A percentile compares a stretch with the other conserved stretches of the same genome.
phyloP scores from a whole-genome alignment of 2,797 vertebrate species.

The Poliocrania exsul region DNA sequence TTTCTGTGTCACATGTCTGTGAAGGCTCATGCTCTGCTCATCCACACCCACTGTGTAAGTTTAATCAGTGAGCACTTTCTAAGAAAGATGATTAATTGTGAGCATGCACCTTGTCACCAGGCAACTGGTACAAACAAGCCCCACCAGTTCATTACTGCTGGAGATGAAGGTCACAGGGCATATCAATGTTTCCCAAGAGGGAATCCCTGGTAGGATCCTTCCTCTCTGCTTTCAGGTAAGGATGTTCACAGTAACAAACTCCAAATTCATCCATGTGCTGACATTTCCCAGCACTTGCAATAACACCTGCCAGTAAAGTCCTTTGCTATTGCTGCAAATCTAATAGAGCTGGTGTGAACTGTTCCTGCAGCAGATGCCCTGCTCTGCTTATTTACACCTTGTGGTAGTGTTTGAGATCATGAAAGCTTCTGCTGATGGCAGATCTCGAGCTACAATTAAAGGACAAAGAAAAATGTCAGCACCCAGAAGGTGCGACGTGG shows the following conservation, averaged over 20 bases:
- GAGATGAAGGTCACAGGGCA: neutral
- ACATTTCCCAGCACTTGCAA: neutral
- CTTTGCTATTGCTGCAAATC: neutral
- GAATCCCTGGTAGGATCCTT: neutral
- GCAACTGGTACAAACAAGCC: neutral
- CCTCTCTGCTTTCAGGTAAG: neutral
- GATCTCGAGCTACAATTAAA: conserved; percentile 44
- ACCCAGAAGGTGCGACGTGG: neutral
- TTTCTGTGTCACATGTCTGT: neutral
- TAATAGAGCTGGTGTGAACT: neutral
- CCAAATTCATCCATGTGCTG: neutral
- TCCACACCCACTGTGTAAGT: neutral
- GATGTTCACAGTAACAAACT: neutral
- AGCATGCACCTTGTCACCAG: neutral
- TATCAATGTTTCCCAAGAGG: neutral
- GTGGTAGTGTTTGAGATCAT: neutral
- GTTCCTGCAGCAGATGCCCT: neutral
- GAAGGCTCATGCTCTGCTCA: neutral
- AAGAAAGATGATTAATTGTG: neutral
- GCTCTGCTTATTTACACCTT: neutral
- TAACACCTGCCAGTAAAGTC: neutral
- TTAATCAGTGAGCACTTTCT: neutral
- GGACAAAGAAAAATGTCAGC: conserved; percentile 25
- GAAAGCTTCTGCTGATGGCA: conserved; percentile 8
- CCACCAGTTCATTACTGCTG: neutral